A percentile compares a stretch with the other conserved stretches of the same genome.
Evolutionary conservation across 2,797 vertebrate species (phyloP).

Genomic region (Vireo griseus): DNA sequence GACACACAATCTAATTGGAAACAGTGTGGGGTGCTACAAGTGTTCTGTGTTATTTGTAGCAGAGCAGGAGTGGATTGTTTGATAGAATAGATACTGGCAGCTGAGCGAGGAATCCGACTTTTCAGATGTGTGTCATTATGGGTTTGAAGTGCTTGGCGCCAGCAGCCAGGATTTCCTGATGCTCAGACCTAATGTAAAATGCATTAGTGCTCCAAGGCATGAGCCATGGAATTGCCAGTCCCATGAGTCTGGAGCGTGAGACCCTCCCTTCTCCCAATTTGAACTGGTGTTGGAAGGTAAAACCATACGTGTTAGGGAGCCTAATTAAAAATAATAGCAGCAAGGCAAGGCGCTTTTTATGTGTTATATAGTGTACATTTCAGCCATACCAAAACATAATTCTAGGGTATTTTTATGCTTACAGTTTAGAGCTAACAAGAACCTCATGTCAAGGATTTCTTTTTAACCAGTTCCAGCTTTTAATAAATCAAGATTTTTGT

Average conservation of each 20-base stretch:
- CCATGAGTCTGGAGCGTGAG: conserved; percentile 55
- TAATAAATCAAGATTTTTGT: conserved; percentile 73
- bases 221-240: conserved; percentile 63
- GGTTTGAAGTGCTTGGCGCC: conserved; percentile 64
- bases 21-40: conserved; percentile 55
- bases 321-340: conserved; percentile 81
- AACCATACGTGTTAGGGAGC: conserved; percentile 65
- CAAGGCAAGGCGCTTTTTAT: conserved; percentile 60
- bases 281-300: conserved; percentile 71
- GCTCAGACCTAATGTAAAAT: conserved; percentile 72
- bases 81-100: conserved; percentile 72
- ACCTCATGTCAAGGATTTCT: conserved; percentile 74
- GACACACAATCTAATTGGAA: conserved; percentile 67
- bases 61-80: conserved; percentile 46
- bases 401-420: conserved; percentile 73
- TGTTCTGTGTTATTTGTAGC: conserved; percentile 46
- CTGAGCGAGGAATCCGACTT: conserved; percentile 26
- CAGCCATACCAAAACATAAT: conserved; percentile 69
- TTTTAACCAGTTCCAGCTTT: conserved; percentile 76
- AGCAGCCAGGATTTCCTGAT: conserved; percentile 67
- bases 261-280: conserved; percentile 37
- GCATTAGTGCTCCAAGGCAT: conserved; percentile 69
- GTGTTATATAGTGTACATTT: conserved; percentile 64
- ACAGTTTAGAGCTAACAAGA: conserved; percentile 76
- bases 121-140: conserved; percentile 68